Conservation (phyloP, 2,113 vertebrate genomes). For the Marcusenius ussheri region DNA sequence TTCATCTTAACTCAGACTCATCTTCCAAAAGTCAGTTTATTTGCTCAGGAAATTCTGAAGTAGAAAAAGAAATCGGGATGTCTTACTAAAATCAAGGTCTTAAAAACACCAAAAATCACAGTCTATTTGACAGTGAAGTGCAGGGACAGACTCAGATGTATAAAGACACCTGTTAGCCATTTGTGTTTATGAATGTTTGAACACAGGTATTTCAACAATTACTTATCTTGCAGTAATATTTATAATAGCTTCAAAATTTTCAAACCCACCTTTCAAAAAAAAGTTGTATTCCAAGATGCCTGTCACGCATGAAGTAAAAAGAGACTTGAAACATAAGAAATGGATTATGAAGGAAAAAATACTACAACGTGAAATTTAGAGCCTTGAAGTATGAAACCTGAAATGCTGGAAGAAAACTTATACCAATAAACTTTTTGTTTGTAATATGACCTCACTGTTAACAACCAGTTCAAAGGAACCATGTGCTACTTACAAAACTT, state of each 20-base stretch:
- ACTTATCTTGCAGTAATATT: neutral
- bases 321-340: neutral
- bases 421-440: slow-evolving; percentile 8
- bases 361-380: neutral
- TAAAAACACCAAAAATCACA: neutral
- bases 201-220: neutral
- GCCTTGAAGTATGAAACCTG: neutral
- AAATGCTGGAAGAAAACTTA: slow-evolving; percentile 1
- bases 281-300: neutral
- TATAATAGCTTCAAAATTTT: neutral
- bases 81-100: neutral
- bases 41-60: neutral
- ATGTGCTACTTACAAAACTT: neutral
- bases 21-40: neutral
- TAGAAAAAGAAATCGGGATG: neutral
- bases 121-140: neutral
- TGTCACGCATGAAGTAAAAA: neutral
- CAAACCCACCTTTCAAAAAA: neutral
- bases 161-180: neutral
- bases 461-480: slow-evolving; percentile 1
- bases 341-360: neutral
- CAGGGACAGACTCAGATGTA: neutral
- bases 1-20: too few species aligned
- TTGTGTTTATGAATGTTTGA: neutral
- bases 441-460: slow-evolving; percentile 4